phyloP scores from a whole-genome alignment of 2,888 invertebrate genomes.

The Stegana nigrithorax region DNA sequence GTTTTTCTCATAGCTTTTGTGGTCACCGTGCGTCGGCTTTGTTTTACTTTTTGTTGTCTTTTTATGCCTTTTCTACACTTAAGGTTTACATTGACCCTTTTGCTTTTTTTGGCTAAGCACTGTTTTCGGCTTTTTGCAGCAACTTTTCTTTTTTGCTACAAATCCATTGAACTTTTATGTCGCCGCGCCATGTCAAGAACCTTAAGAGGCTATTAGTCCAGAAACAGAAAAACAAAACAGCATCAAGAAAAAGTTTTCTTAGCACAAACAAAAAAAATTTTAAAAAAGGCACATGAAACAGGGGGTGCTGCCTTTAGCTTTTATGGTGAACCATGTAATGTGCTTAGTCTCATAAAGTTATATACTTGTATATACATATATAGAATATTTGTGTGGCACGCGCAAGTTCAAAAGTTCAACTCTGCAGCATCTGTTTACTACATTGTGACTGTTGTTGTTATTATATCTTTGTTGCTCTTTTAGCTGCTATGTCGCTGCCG shows the following conservation, averaged over 20 bases:
- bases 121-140: constrained; percentile 27
- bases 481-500: constrained; percentile 33
- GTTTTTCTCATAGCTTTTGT: constrained; percentile 1
- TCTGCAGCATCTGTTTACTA: constrained; percentile 42
- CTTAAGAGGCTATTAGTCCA: background rate
- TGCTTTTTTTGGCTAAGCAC: constrained; percentile 12
- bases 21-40: background rate
- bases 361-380: no score
- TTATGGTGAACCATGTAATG: background rate
- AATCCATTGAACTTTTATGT: constrained; percentile 48
- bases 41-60: constrained; percentile 29
- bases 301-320: background rate
- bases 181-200: constrained; percentile 18
- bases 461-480: constrained; percentile 23
- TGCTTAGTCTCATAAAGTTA: no score
- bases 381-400: no score
- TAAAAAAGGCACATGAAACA: no score
- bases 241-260: no score
- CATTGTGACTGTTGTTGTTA: constrained; percentile 14
- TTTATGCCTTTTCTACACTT: constrained; percentile 11
- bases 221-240: background rate
- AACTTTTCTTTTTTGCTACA: constrained; percentile 17
- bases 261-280: background rate
- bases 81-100: constrained; percentile 20
- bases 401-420: constrained; percentile 54